Evolutionary conservation across 2,888 invertebrate species (phyloP), one percentile per base, ranked within the genome.

Genomic region (Amphipoea lucens): DNA sequence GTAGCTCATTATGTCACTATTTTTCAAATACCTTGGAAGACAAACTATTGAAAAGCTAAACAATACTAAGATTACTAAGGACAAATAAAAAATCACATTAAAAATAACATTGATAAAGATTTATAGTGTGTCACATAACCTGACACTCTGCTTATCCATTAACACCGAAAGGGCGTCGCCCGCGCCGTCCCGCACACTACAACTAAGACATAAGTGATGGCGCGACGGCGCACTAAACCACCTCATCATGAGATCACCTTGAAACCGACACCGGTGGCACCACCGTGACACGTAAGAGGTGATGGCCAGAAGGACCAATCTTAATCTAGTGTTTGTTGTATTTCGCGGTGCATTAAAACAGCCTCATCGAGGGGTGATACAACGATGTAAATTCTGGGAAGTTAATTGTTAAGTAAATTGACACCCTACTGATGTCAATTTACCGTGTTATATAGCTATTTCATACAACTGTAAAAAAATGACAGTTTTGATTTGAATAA

Each of bases 171-270:
- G 62, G 87, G 84, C 81, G 78, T 70, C 36, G 7, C 29, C 29
- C 29, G 29, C 29, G 29, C 68, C 23, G 68, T 63, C 71, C 51
- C 74, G 75, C 54, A 73, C 17, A 67, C 9, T 14, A 29, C 42
- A 73, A 70, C 62, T 48, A 70, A 82, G 68, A 74, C 67, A 57
- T 76, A 80, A 71, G 40, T 48, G 67, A 80, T 78, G 51, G 51
- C 51, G 4, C 69, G 40, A 40, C 40, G 74, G 66, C 48, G 70
- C 69, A 83, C 76, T 54, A 70, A 75, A 87, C 74, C 87, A 76
- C 85, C 81, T 72, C 73, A 84, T 84, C 76, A 84, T 84, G 57
- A 57, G 17, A 36, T 78, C 78, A 81, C 85, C 85, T 86, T 87
- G 87, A 84, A 84, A 73, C 29, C 5, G 51, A 84, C 63, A 85